These are phyloP conservation scores for Oeneis ivallda DNA, from an alignment of 2,888 invertebrate species.

Conservation along the genomic window DNA sequence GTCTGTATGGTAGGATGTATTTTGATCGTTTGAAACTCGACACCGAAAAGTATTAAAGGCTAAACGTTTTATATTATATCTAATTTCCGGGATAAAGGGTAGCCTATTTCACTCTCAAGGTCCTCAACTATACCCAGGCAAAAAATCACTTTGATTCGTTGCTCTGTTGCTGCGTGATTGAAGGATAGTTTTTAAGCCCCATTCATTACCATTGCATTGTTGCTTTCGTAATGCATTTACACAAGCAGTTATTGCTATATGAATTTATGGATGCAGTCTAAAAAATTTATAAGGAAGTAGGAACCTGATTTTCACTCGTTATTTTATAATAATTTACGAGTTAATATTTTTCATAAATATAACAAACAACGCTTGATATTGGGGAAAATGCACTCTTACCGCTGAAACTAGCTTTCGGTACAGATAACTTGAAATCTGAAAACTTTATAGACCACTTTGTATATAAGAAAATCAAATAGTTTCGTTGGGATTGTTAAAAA, in stretches of 20 bases:
- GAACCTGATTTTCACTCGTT: neutral
- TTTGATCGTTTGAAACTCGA: constrained; percentile 16
- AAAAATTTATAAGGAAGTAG: constrained; percentile 13
- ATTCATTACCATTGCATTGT: constrained; percentile 10
- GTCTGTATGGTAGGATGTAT: constrained; percentile 8
- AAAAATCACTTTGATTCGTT: neutral
- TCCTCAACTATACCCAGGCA: too few relatives aligned
- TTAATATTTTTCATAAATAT: too few relatives aligned
- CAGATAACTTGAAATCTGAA: too few relatives aligned
- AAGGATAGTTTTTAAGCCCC: neutral
- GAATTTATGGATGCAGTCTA: constrained; percentile 3
- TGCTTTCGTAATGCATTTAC: constrained; percentile 14
- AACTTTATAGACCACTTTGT: too few relatives aligned
- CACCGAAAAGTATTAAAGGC: constrained; percentile 10
- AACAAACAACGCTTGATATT: too few relatives aligned
- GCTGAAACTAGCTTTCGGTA: too few relatives aligned
- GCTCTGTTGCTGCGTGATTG: neutral
- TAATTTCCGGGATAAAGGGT: too few relatives aligned
- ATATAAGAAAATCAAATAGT: too few relatives aligned
- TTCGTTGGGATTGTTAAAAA: too few relatives aligned
- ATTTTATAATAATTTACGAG: neutral
- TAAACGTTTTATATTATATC: neutral
- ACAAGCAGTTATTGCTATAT: constrained; percentile 7
- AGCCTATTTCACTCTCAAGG: too few relatives aligned
- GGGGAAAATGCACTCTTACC: too few relatives aligned